Evolutionary conservation across 2,113 vertebrate species (phyloP), one percentile per base, ranked within the genome.

Genomic region (Lycocorax pyrrhopterus): DNA sequence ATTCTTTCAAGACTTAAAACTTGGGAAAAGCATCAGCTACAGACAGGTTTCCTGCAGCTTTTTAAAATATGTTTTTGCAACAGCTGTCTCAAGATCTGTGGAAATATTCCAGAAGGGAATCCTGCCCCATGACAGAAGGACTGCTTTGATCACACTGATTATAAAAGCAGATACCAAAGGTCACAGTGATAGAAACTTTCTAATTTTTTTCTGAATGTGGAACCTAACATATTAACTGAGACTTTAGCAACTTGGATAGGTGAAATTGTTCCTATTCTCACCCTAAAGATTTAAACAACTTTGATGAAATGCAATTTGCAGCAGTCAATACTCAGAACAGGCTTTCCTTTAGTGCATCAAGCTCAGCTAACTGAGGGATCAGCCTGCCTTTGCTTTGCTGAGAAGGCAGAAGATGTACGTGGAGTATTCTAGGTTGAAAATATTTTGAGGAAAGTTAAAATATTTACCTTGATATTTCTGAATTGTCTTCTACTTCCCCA

Each of bases 111-210:
- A 97, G 95, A 95, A 95, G 89, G 89, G 95, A 95, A 89, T 94
- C 87, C 49, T 94, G 91, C 87, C 77, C 89, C n/a, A 16, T 63
- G 77, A 94, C 94, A 95, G 56, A 81, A 7, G 37, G 49, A 46
- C 41, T 87, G 69, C 93, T 97, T 97, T 96, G 96, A 97, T 94
- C 96, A 84, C 71, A 58, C n/a, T 94, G 91, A 96, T 96, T 95
- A 75, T 72, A 95, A 95, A 96, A 95, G 77, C 91, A 97, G 93
- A 95, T 79, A 89, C 53, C 68, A 56, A 92, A 91, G 73, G 77
- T 91, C 84, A 94, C 66, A 82, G 58, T 75, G 80, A 89, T 69
- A 89, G 87, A 94, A 94, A 94, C 22, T 41, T 91, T 87, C 66
- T 86, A 52, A 49, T 83, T 96, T 27, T 94, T 81, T 94, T 41